These are phyloP conservation scores for Strigamia transsilvanica DNA, from an alignment of 2,888 invertebrate genomes.

Conservation along the genomic window DNA sequence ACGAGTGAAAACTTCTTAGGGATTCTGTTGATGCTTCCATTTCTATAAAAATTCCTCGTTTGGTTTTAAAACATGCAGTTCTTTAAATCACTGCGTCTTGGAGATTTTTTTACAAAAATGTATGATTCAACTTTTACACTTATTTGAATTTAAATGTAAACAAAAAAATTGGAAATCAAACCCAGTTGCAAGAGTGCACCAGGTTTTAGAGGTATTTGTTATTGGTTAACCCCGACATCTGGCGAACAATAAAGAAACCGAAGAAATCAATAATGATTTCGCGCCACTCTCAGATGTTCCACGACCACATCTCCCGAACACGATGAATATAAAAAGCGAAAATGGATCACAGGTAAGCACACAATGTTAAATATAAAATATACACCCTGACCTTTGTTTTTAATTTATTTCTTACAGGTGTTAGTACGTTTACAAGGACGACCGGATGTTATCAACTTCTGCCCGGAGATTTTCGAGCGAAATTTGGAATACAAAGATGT, in stretches of 20 bases:
- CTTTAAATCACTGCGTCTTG: too few species aligned
- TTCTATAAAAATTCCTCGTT: background rate
- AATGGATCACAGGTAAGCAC: background rate
- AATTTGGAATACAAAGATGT: constrained; percentile 25
- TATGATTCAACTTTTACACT: background rate
- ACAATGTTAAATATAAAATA: background rate
- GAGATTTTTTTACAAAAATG: background rate
- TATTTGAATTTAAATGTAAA: background rate
- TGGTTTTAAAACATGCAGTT: background rate
- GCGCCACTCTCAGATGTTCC: background rate
- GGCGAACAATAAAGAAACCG: background rate
- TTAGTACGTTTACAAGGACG: background rate
- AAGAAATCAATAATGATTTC: background rate
- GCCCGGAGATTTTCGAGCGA: background rate
- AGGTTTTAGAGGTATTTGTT: constrained; percentile 12
- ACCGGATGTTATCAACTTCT: background rate
- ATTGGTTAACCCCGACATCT: background rate
- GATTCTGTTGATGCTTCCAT: constrained; percentile 3
- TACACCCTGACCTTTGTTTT: background rate
- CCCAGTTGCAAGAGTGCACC: background rate
- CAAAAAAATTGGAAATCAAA: background rate
- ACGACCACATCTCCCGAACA: background rate
- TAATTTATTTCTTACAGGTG: background rate
- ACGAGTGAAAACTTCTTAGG: background rate
- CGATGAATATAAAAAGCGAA: background rate